A percentile compares a stretch with the other conserved stretches of the same genome.
Conservation (phyloP, 2,797 vertebrate species). For the Rhinoraja longicauda region DNA sequence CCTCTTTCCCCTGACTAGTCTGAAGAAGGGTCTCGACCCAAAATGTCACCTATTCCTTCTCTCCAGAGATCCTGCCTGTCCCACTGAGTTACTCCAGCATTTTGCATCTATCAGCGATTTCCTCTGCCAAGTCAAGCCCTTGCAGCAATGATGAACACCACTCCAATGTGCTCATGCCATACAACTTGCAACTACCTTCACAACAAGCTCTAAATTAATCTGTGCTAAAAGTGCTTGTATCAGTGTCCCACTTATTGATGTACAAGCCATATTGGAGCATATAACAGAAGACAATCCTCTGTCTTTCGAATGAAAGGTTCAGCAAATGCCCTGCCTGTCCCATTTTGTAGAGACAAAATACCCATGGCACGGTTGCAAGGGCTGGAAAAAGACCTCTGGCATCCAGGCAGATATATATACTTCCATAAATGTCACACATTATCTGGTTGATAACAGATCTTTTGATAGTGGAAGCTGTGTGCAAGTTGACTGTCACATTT, state of each 20-base stretch:
- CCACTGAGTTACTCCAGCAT: too few relatives aligned
- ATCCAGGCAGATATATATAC: neutral
- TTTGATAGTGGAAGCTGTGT: neutral
- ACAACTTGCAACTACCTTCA: neutral
- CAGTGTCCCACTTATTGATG: neutral
- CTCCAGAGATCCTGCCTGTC: too few relatives aligned
- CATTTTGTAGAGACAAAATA: neutral
- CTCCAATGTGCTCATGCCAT: neutral
- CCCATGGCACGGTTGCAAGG: neutral
- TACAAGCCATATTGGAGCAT: neutral
- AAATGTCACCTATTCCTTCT: too few relatives aligned
- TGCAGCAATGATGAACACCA: neutral
- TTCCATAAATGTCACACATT: neutral
- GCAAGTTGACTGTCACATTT: neutral
- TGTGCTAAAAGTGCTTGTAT: neutral
- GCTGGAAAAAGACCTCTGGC: too few relatives aligned
- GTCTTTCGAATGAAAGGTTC: neutral
- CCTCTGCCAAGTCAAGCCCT: too few relatives aligned
- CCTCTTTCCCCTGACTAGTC: too few relatives aligned
- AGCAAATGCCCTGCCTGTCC: neutral
- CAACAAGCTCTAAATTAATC: neutral
- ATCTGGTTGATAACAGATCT: neutral
- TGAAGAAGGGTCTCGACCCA: too few relatives aligned
- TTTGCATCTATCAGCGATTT: neutral
- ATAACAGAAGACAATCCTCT: neutral